These are phyloP conservation scores for Tinea pellionella DNA, from an alignment of 2,888 invertebrate genomes.

Conservation along the genomic window DNA sequence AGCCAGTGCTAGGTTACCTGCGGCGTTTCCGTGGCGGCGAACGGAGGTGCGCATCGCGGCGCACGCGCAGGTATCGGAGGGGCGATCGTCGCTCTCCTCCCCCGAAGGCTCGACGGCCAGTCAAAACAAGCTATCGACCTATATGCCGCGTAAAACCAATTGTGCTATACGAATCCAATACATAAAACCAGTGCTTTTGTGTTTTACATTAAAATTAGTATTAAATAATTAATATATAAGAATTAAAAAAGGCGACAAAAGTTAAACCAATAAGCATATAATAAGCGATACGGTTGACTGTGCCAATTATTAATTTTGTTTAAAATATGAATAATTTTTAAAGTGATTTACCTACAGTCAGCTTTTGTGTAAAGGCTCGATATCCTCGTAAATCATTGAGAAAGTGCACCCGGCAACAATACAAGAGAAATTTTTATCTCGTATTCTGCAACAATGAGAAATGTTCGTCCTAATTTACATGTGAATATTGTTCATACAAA, in stretches of 20 bases:
- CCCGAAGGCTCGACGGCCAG: constrained; percentile 23
- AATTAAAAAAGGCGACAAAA: too few species aligned
- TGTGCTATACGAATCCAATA: neutral
- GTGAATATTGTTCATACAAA: constrained; percentile 53
- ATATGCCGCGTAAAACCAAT: neutral
- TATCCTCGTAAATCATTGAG: constrained; percentile 5
- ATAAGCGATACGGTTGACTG: too few species aligned
- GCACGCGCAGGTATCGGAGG: constrained; percentile 44
- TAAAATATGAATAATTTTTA: too few species aligned
- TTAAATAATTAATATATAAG: too few species aligned
- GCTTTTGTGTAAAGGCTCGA: neutral
- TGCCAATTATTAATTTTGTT: too few species aligned
- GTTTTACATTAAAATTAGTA: too few species aligned
- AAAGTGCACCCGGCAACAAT: constrained; percentile 12
- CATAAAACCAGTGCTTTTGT: neutral
- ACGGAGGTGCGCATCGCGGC: constrained; percentile 65
- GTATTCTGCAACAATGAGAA: constrained; percentile 19
- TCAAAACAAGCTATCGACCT: constrained; percentile 32
- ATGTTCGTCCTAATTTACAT: constrained; percentile 50
- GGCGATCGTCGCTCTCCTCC: constrained; percentile 26
- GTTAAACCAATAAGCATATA: too few species aligned
- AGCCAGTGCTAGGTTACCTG: constrained; percentile 22
- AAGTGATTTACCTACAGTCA: neutral
- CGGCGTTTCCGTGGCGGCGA: constrained; percentile 34
- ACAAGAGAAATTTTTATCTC: constrained; percentile 31